These are phyloP conservation scores for Rhinoraja longicauda DNA, from an alignment of 2,797 vertebrate species.

Conservation along the genomic window DNA sequence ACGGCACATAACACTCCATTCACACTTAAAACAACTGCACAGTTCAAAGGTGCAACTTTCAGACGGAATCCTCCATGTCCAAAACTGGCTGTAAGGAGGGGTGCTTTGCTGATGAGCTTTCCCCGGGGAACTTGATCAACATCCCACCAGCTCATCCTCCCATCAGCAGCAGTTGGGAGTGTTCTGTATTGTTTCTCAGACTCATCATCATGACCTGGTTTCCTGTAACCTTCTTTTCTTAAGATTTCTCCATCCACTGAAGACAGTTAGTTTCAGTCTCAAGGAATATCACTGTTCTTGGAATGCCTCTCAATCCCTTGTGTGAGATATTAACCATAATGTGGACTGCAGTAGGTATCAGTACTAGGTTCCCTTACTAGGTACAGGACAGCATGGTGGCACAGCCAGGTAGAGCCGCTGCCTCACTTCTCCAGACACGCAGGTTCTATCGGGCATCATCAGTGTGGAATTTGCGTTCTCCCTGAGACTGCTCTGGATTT, in stretches of 20 bases:
- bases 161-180: not conserved
- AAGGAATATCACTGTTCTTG: not conserved
- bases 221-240: too few relatives aligned
- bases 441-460: too few relatives aligned
- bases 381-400: too few relatives aligned
- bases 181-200: not conserved
- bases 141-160: not conserved
- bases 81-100: not conserved
- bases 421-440: too few relatives aligned
- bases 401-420: too few relatives aligned
- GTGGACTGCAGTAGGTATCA: not conserved
- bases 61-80: not conserved
- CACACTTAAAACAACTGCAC: not conserved
- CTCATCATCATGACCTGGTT: not conserved
- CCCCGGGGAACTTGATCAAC: not conserved
- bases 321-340: not conserved
- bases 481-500: too few relatives aligned
- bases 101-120: not conserved
- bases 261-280: not conserved
- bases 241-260: not conserved
- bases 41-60: not conserved
- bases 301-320: not conserved
- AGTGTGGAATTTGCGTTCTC: too few relatives aligned
- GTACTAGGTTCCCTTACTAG: not conserved
- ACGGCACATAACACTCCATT: not conserved